These are phyloP conservation scores for Penaeus monodon DNA, from an alignment of 2,888 invertebrate species.

Conservation along the genomic window DNA sequence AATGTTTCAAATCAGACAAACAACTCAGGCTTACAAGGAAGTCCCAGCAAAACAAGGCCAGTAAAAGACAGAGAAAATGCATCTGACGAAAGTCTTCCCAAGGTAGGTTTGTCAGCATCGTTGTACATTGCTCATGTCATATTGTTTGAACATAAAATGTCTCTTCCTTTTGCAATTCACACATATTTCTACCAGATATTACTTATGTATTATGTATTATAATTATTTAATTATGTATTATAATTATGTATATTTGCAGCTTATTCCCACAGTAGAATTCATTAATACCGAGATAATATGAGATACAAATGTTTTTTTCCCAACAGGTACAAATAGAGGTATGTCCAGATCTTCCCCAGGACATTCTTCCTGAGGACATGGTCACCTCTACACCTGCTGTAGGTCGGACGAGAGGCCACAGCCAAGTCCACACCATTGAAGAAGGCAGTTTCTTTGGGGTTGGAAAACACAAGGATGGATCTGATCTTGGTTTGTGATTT, in stretches of 20 bases:
- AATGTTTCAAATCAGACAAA: conserved; percentile 16
- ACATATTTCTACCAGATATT: too few species aligned
- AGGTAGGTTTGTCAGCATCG: conserved; percentile 20
- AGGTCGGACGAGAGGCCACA: not conserved
- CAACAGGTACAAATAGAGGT: conserved; percentile 14
- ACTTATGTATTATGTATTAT: too few species aligned
- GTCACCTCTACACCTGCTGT: conserved; percentile 56
- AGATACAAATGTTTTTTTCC: not conserved
- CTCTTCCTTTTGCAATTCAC: too few species aligned
- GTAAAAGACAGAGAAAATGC: not conserved
- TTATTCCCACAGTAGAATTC: not conserved
- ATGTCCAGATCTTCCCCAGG: conserved; percentile 6
- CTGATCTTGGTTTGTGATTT: conserved; percentile 42
- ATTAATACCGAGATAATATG: too few species aligned
- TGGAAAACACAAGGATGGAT: conserved; percentile 58
- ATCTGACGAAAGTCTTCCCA: conserved; percentile 7
- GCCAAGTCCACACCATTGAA: conserved; percentile 14
- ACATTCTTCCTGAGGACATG: conserved; percentile 17
- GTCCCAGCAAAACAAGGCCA: conserved; percentile 17
- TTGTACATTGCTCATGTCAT: too few species aligned
- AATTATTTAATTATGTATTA: too few species aligned
- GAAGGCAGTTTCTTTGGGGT: conserved; percentile 51
- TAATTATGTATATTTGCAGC: not conserved
- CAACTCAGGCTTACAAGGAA: not conserved
- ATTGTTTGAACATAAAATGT: too few species aligned